Conservation (phyloP, 35 echinoderm and acorn worm species). For the Patiria miniata region DNA sequence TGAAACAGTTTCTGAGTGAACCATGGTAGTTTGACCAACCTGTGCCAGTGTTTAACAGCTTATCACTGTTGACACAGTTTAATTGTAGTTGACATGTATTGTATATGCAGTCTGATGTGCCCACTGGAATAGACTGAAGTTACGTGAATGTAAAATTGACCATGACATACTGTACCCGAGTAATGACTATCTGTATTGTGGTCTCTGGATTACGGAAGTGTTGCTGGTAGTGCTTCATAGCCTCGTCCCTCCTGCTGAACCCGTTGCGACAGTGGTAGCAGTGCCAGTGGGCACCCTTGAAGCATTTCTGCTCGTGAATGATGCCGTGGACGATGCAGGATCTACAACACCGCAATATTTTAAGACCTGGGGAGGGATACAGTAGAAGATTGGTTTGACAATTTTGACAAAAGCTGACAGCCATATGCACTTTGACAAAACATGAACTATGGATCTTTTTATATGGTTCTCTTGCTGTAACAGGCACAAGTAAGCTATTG, state of each 20-base stretch:
- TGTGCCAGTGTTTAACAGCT: too few species aligned
- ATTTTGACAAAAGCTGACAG: too few species aligned
- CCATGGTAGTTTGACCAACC: too few species aligned
- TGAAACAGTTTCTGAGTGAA: too few species aligned
- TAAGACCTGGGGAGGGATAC: conserved; percentile 28
- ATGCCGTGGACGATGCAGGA: conserved; percentile 41
- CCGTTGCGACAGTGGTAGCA: conserved; percentile 59
- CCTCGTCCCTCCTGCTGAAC: conserved; percentile 64
- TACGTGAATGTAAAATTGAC: neutral
- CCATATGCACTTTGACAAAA: too few species aligned
- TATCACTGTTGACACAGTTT: too few species aligned
- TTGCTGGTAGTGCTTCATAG: conserved; percentile 51
- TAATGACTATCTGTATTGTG: conserved; percentile 62
- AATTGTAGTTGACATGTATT: too few species aligned
- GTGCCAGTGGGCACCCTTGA: conserved; percentile 71
- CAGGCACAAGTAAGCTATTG: too few species aligned
- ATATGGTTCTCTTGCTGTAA: too few species aligned
- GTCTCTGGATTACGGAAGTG: conserved; percentile 66
- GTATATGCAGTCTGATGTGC: neutral
- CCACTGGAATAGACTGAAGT: neutral
- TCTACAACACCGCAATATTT: conserved; percentile 47
- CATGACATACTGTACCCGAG: conserved; percentile 34
- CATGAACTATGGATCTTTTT: too few species aligned
- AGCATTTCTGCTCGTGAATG: conserved; percentile 49
- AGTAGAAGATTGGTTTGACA: too few species aligned